Evolutionary conservation across 2,113 vertebrate species (phyloP), one percentile per base, ranked within the genome.

Genomic region (Dissostichus mawsoni): DNA sequence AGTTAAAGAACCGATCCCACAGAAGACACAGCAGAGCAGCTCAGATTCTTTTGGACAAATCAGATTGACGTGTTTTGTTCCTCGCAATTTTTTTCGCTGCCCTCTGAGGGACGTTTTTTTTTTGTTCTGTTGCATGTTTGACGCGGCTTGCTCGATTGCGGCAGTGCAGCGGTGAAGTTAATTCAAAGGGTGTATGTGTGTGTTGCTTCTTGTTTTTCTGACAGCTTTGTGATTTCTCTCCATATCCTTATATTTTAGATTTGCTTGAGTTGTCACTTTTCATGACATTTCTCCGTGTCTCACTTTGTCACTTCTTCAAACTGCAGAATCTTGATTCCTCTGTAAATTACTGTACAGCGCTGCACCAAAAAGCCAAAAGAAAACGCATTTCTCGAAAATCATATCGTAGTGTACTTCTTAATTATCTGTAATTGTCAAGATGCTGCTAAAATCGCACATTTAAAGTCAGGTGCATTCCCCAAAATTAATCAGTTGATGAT

Each of bases 11-110:
- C 47, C 62, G 68, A 77, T 85, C 76, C 77, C 78, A 53, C 87
- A 73, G 75, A 75, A 78, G 78, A 86, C 71, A 63, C 83, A 5
- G 76, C 69, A 44, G 77, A 78, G 91, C 66, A 11, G 82, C 90
- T 89, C 83, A 70, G 29, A 83, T 80, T 84, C 75, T 69, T 88
- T 89, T 84, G 87, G 89, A 90, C 76, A 36, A 74, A 85, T 80
- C 76, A 84, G 88, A 91, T 83, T 90, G 91, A 87, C 83, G 79
- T 91, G 88, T 93, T 92, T 92, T 91, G 85, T 91, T 92, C 76
- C 76, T 80, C 56, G 3, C 65, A 64, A 78, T 91, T 90, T 41
- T 78, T 70, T 77, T 82, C 59, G 65, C 77, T 63, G 81, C 81
- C 87, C 85, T 91, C 76, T 83, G 82, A 88, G 87, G 79, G 78